These are phyloP conservation scores for Aspidapion aeneum DNA, from an alignment of 2,888 invertebrate genomes.

Conservation along the genomic window DNA sequence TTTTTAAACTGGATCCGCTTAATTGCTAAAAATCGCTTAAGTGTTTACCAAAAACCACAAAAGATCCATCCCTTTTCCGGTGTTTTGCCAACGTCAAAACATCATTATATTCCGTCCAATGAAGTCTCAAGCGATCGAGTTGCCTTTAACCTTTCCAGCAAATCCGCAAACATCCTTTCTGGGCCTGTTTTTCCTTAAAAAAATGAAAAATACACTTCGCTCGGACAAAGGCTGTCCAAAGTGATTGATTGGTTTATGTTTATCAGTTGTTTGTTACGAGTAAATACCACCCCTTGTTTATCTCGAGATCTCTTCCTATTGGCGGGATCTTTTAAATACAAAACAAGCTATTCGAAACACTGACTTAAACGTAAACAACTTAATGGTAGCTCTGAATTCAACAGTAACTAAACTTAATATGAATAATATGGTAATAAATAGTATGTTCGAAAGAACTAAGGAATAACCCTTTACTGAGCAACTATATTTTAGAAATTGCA, in stretches of 20 bases:
- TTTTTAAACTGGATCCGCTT: neutral
- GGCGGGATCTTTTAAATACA: slow-evolving; percentile 8
- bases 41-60: neutral
- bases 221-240: slow-evolving; percentile 21
- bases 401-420: too few relatives aligned
- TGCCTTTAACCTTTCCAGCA: slow-evolving; percentile 7
- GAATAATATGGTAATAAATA: too few relatives aligned
- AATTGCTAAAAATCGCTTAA: neutral
- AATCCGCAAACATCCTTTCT: slow-evolving; percentile 7
- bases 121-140: slow-evolving; percentile 7
- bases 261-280: slow-evolving; percentile 23
- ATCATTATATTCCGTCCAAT: slow-evolving; percentile 22
- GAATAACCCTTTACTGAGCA: too few relatives aligned
- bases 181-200: slow-evolving; percentile 21
- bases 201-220: slow-evolving; percentile 26
- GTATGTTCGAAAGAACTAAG: too few relatives aligned
- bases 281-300: slow-evolving; percentile 21
- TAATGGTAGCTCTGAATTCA: neutral
- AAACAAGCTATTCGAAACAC: neutral
- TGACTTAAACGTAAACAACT: neutral
- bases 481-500: too few relatives aligned
- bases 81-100: slow-evolving; percentile 9
- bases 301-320: neutral
- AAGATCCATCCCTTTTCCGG: neutral
- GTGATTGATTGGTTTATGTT: slow-evolving; percentile 25